Base-by-base conservation (phyloP, 92 coral and sea anemone genomes). In the Muricea muricata region DNA sequence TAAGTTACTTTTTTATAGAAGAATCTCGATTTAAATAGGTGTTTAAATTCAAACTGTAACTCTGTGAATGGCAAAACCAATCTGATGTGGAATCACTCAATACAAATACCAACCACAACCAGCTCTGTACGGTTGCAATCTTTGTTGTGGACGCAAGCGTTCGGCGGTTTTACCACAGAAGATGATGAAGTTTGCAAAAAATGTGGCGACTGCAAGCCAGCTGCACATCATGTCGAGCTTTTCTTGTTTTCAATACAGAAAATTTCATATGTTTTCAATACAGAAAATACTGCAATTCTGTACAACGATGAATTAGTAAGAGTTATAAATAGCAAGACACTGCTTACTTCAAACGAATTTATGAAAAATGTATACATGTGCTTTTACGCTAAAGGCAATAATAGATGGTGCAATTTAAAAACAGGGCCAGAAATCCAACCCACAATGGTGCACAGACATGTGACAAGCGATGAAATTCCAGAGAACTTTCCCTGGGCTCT, bases 141-240 rank as follows among this genome's bases (percentile, higher is more conserved):
- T 25, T 18, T 73, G 32, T 0, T 73, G 1, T 42, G 79, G 79
- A 41, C 34, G 3, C 60, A 4, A 21, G 1, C 60, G 0, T 42
- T 23, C 17, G 79, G 79, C 0, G 7, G 79, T 0, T 23, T 73
- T 24, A 7, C 79, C 17, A 73, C 79, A 1, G 79, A 73, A 42
- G 79, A 73, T 0, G 79, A 73, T 42, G 79, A 73, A 0, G n/a
- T 73, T 1, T 73, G 79, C 33, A 21, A 10, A 1, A 73, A 46
- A 0, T 73, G 78, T 41, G 47, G 76, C 30, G 79, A 73, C 28
- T 25, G 32, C 20, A 45, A 73, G 26, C 79, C 79, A 42, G 79
- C 60, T 42, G 30, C 79, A 2, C 79, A 73, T 42, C 33, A 73
- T 13, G 17, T 30, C 42, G 79, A 73, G 25, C 52, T 73, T 2